Evolutionary conservation across 2,113 vertebrate genomes (phyloP), one percentile per base, ranked within the genome.

Genomic region (Labeo rohita): DNA sequence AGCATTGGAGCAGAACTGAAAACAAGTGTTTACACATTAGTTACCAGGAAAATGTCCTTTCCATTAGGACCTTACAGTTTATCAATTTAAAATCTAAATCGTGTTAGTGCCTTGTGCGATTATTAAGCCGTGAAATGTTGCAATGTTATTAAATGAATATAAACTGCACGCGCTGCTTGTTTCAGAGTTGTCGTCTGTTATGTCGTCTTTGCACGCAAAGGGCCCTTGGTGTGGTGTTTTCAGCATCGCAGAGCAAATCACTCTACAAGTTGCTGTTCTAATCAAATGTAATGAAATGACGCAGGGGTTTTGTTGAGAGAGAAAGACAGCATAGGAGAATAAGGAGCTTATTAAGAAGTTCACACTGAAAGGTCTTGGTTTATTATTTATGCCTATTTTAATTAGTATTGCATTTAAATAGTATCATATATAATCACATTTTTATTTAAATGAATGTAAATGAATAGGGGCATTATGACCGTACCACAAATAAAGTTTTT

Each of bases 91-190:
- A 43, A 45, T 59, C 10, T 3, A 81, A 79, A 39, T 15, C 6
- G 23, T 21, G 34, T 39, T 63, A 65, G 63, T 36, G 28, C 18
- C 77, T 59, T 59, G 77, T 76, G 73, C 12, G 47, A 15, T 76
- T 76, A 76, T 16, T 76, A 49, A 76, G 45, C 47, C n/a, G 23
- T 52, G 74, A 76, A 52, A 76, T 76, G 74, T 50, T 73, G 18
- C 39, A 52, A 52, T 76, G 8, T 52, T 50, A 34, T 76, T 52
- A 52, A 34, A 34, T 52, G n/a, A 76, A 15, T 76, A 28, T 50
- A 52, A 52, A 49, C 7, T 28, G 10, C 11, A 75, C 6, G 73
- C 47, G 15, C 45, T 50, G 47, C 2, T 12, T 28, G 45, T 72
- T 72, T 72, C 36, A 43, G 43, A 72, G 36, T 21, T 43, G 36